Evolutionary conservation across 2,888 invertebrate genomes (phyloP).

Genomic region (Caenorhabditis uteleia): DNA sequence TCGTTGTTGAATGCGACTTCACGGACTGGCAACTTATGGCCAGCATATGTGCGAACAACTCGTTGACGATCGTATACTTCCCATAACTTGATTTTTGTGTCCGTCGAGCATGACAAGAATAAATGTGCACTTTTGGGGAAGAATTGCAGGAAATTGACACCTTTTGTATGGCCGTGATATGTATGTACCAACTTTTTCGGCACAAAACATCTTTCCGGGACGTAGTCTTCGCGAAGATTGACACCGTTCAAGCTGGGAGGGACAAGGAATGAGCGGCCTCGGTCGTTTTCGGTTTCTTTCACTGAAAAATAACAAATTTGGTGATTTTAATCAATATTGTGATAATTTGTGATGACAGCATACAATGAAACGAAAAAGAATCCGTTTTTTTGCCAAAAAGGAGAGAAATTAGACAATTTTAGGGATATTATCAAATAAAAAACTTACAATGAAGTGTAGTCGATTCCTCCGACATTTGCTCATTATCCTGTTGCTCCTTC

Average conservation of each 20-base stretch:
- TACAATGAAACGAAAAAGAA: too few species aligned
- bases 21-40: slow-evolving; percentile 93
- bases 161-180: slow-evolving; percentile 88
- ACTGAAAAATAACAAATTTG: slow-evolving; percentile 74
- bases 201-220: slow-evolving; percentile 77
- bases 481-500: slow-evolving; percentile 92
- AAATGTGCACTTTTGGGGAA: slow-evolving; percentile 93
- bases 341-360: too few species aligned
- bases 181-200: slow-evolving; percentile 73
- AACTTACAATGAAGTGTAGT: slow-evolving; percentile 41
- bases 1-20: slow-evolving; percentile 88
- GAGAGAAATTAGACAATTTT: too few species aligned
- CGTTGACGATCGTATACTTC: slow-evolving; percentile 94
- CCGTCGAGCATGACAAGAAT: slow-evolving; percentile 93
- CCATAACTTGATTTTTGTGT: slow-evolving; percentile 88
- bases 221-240: slow-evolving; percentile 83
- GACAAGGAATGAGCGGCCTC: slow-evolving; percentile 91
- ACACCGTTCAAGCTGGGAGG: slow-evolving; percentile 90
- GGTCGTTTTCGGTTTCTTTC: slow-evolving; percentile 91
- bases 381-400: too few species aligned
- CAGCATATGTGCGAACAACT: slow-evolving; percentile 90
- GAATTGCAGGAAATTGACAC: slow-evolving; percentile 91
- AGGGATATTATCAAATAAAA: too few species aligned
- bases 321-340: too few species aligned
- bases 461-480: slow-evolving; percentile 75